Base-by-base conservation (phyloP, 2,888 invertebrate species). In the Terebella lapidaria region DNA sequence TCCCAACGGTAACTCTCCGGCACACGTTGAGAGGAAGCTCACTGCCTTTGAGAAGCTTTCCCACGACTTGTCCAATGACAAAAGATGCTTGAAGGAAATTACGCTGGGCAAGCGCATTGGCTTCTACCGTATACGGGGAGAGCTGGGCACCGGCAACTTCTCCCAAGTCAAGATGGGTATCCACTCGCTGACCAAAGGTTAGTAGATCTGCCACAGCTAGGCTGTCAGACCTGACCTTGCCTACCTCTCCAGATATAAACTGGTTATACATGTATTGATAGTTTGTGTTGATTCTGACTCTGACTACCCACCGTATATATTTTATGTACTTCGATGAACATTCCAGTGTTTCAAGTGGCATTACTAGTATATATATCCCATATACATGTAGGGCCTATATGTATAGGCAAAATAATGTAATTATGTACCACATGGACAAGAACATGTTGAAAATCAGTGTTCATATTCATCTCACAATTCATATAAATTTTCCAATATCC, bases 121-220 rank as follows among this genome's bases (percentile, higher is more conserved):
- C 27, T 85, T 89, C 71, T 90, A 90, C 81, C 82, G 87, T 73
- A 85, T 90, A 70, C 85, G 87, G 68, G 88, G 88, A 66, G 89
- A 89, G 75, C 84, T 90, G 60, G 89, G 89, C 29, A 84, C 85
- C 68, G 89, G 90, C 56, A 90, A 90, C 80, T 90, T 90, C 80
- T 89, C 89, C 49, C 87, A 88, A 79, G 89, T 90, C 71, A 88
- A 88, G 78, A 81, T 89, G 71, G 90, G 87, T 51, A 84, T 87
- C 56, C 89, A 90, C 79, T 86, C 87, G 66, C 79, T 90, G 63
- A 89, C 88, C 35, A 86, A 87, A 84, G 89, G 89, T 87, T 73
- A 72, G 60, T n/a, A n/a, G n/a, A n/a, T n/a, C n/a, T 51, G 1
- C 10, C n/a, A n/a, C n/a, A n/a, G n/a, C n/a, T n/a, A n/a, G n/a